Percentiles rank a stretch among this genome's conserved stretches.
Evolutionary conservation across 2,888 invertebrate species (phyloP).

Genomic region (Phyto melanocephala): DNA sequence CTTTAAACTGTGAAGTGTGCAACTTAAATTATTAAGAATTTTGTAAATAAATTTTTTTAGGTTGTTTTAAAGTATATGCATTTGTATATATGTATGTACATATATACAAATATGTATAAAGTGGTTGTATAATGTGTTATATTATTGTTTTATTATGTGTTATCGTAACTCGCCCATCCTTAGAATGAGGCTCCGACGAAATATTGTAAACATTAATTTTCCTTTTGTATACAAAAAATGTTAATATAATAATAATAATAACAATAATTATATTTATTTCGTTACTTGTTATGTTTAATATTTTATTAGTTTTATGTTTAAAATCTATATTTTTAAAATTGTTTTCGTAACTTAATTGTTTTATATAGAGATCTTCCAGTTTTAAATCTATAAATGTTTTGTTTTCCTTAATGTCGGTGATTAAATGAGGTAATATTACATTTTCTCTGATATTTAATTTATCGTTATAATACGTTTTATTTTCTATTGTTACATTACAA

Average conservation of each 20-base stretch:
- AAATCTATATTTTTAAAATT: conserved; percentile 14
- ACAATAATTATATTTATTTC: conserved; percentile 16
- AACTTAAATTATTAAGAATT: too few species aligned
- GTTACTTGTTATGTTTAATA: conserved; percentile 18
- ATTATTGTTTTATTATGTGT: neutral
- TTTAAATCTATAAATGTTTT: conserved; percentile 20
- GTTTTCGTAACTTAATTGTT: conserved; percentile 32
- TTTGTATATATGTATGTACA: too few species aligned
- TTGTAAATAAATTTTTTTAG: too few species aligned
- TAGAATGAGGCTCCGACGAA: conserved; percentile 35
- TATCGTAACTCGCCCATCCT: neutral
- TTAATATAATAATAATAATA: conserved; percentile 10
- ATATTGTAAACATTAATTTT: conserved; percentile 13
- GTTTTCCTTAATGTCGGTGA: conserved; percentile 23
- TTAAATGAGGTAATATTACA: conserved; percentile 14
- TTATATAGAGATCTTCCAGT: conserved; percentile 25
- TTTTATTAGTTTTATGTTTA: conserved; percentile 6
- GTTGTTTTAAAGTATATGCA: too few species aligned
- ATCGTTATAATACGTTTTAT: conserved; percentile 23
- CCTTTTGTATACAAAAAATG: neutral
- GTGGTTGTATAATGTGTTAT: neutral
- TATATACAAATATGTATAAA: neutral
- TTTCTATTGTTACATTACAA: conserved; percentile 18
- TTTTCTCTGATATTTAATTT: conserved; percentile 21
- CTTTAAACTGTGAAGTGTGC: too few species aligned